Evolutionary conservation across 2,113 vertebrate species (phyloP).

Genomic region (Macroglossus sobrinus): DNA sequence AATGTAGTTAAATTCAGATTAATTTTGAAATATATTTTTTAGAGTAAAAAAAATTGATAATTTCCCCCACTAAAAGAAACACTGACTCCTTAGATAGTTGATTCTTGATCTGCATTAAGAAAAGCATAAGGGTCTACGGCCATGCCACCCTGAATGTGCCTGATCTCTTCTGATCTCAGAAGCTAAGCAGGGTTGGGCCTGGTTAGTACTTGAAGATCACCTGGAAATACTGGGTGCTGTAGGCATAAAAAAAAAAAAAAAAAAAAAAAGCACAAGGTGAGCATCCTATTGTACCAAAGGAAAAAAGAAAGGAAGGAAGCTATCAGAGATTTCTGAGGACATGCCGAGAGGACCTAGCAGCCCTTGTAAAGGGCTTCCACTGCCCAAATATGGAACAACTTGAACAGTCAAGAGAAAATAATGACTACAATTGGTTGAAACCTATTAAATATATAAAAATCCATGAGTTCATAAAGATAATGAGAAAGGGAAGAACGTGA

Average conservation of each 20-base stretch:
- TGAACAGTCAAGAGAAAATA: background rate
- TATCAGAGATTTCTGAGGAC: background rate
- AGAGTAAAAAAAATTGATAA: background rate
- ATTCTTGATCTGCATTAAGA: background rate
- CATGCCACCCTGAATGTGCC: no score
- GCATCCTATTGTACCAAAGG: background rate
- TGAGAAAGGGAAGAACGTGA: background rate
- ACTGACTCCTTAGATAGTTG: background rate
- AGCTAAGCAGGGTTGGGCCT: no score
- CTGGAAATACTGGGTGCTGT: no score
- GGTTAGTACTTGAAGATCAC: no score
- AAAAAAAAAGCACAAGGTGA: background rate
- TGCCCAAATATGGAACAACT: no score
- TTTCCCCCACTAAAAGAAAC: background rate
- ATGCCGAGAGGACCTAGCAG: fast-evolving
- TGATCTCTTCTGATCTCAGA: no score
- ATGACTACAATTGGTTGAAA: background rate
- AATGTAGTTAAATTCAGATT: background rate
- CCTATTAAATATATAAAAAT: background rate
- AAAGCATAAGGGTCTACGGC: background rate
- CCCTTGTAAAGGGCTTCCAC: background rate
- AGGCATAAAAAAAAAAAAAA: no score
- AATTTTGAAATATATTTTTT: background rate
- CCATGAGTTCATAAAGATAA: background rate
- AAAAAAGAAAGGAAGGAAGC: background rate